These are phyloP conservation scores for Atta cephalotes DNA, from an alignment of 1,140 invertebrate species.

Conservation along the genomic window DNA sequence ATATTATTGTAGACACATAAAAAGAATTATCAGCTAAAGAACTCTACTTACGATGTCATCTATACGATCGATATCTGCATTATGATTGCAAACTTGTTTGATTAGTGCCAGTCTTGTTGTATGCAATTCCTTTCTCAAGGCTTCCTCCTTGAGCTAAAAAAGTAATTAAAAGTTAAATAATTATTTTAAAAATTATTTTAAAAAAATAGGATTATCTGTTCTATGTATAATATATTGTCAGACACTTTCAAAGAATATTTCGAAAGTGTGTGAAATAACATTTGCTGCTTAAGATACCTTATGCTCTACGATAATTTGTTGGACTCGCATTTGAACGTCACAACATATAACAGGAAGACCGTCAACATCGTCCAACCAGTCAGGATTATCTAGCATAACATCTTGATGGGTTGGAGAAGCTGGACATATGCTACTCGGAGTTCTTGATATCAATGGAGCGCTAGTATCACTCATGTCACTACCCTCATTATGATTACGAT, in stretches of 20 bases:
- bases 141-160: conserved; percentile 89
- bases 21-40: not conserved
- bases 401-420: conserved; percentile 84
- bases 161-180: not conserved
- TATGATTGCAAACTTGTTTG: conserved; percentile 90
- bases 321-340: conserved; percentile 92
- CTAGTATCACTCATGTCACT: conserved; percentile 84
- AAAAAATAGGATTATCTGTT: not conserved
- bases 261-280: not conserved
- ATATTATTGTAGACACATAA: not conserved
- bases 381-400: conserved; percentile 81
- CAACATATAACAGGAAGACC: conserved; percentile 92
- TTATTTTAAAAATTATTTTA: not conserved
- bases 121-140: conserved; percentile 90
- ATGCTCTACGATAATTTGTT: conserved; percentile 93
- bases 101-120: conserved; percentile 90
- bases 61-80: conserved; percentile 86
- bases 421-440: conserved; percentile 84
- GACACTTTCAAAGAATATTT: not conserved
- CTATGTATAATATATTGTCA: not conserved
- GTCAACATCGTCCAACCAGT: conserved; percentile 89
- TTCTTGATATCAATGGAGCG: conserved; percentile 81
- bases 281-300: conserved; percentile 86
- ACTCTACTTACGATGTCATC: conserved; percentile 88
- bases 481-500: conserved; percentile 77